phyloP scores from a whole-genome alignment of 2,113 vertebrate genomes.

The Redunca redunca region DNA sequence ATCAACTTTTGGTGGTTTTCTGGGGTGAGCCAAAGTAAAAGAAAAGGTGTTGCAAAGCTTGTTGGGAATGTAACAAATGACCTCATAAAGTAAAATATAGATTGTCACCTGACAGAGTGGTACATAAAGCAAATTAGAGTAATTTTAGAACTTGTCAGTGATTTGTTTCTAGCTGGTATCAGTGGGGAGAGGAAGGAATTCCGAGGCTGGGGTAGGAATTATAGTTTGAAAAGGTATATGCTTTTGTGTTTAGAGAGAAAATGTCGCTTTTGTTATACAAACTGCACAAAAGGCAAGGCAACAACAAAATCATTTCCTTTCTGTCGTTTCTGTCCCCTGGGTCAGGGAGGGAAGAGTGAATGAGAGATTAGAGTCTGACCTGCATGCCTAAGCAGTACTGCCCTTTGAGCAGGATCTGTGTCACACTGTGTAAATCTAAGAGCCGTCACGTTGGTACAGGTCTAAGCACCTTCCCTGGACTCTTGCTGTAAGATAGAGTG shows the following conservation, averaged over 20 bases:
- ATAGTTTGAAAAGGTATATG: background rate
- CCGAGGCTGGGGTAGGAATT: background rate
- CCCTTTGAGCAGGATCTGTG: conserved; percentile 50
- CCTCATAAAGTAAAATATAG: background rate
- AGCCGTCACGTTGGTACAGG: background rate
- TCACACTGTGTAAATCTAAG: conserved; percentile 50
- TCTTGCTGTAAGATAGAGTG: background rate
- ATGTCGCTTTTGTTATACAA: background rate
- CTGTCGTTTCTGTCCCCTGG: background rate
- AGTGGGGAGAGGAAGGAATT: background rate
- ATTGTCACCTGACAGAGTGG: background rate
- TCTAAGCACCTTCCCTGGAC: background rate
- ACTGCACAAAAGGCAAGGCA: background rate
- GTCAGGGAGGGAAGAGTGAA: background rate
- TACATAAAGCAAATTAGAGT: background rate
- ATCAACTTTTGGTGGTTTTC: conserved; percentile 30
- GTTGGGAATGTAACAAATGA: background rate
- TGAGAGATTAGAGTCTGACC: conserved; percentile 26
- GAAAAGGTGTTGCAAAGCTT: background rate
- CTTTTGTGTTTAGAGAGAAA: background rate
- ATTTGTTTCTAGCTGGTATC: background rate
- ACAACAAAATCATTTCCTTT: conserved; percentile 22
- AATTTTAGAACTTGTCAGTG: background rate
- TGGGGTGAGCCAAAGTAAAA: background rate
- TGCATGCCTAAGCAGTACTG: conserved; percentile 38